Base-by-base conservation (phyloP, 2,113 vertebrate species). In the Garra rufa region DNA sequence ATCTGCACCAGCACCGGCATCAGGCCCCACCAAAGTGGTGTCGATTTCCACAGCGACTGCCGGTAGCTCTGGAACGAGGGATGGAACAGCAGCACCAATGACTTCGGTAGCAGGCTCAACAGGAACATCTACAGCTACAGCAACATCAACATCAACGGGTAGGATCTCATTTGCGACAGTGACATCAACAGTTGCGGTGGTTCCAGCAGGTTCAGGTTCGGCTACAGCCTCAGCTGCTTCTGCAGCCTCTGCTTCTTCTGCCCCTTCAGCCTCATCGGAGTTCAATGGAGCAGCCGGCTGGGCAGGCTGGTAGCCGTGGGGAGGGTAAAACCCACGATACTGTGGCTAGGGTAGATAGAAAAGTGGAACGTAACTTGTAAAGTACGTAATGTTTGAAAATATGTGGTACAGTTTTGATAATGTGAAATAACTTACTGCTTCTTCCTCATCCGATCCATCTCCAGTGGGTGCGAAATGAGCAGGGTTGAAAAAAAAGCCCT, bases 201-300 rank as follows among this genome's bases (percentile, higher is more conserved):
- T 69, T 38, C 21, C 76, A 9, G 76, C 38, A 10, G 73, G 89
- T 14, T 89, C 61, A 13, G 76, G 81, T 14, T 38, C 83, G 21
- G 89, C 89, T 0, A 26, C 90, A 17, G 91, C 88, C 34, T 90
- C 91, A 0, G 82, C 73, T 5, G 21, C 84, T 0, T 73, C 91
- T 41, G 86, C 91, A 0, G 34, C 69, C 19, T 84, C 81, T 15
- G 21, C 65, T 67, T 89, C 92, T 30, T 86, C 88, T 9, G 13
- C 77, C 9, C 30, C 90, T 52, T 92, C 92, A 2, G 34, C 91
- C 76, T 94, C 94, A 6, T 95, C 94, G 21, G 93, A 94, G 88
- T 92, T 94, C 3, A 93, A 9, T 3, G 87, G 90, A 43, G 76
- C 90, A 26, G 46, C 91, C 24, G 82, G 52, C 41, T 80, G 34